Conservation (phyloP, 2,888 invertebrate species). For the Euclidia mi region DNA sequence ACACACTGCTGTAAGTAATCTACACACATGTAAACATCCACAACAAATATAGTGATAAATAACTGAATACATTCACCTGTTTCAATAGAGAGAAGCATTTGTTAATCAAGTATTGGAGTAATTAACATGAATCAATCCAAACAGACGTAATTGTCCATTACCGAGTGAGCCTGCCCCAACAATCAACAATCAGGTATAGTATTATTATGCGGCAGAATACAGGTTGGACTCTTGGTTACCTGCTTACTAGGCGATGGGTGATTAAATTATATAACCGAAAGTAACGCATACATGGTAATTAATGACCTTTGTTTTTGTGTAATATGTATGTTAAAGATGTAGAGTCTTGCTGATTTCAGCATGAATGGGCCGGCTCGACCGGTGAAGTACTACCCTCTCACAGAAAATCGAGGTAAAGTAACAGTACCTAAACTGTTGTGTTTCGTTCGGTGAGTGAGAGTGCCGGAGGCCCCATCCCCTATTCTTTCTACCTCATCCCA, state of each 20-base stretch:
- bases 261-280: background rate
- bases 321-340: no score
- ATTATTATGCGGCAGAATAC: background rate
- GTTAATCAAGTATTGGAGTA: slow-evolving; percentile 3
- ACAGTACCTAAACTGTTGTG: no score
- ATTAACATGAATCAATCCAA: slow-evolving; percentile 9
- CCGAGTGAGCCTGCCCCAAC: background rate
- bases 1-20: background rate
- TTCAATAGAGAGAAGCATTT: slow-evolving; percentile 3
- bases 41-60: background rate
- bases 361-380: no score
- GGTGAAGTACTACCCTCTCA: no score
- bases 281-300: no score
- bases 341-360: no score
- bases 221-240: background rate
- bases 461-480: no score
- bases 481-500: no score
- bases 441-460: no score
- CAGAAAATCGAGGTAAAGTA: no score
- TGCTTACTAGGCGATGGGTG: background rate
- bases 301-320: no score
- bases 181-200: slow-evolving; percentile 3
- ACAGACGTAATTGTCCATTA: slow-evolving; percentile 6
- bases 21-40: background rate
- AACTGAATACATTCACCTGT: slow-evolving; percentile 2